Evolutionary conservation across 2,888 invertebrate species (phyloP).

Genomic region (Drosophila yooni): DNA sequence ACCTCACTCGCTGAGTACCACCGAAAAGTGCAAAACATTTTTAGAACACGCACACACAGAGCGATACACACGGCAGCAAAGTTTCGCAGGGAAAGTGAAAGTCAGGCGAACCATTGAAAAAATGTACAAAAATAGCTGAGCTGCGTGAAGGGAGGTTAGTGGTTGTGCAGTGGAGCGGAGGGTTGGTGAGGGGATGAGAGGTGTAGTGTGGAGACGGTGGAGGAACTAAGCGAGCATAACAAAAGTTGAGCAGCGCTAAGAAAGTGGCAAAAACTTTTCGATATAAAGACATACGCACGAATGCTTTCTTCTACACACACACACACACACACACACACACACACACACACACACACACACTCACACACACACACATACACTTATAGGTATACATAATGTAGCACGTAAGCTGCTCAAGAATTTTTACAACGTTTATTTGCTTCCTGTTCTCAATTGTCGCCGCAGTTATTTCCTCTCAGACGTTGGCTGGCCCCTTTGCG

Average conservation of each 20-base stretch:
- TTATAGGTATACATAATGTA: constrained; percentile 37
- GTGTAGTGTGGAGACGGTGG: neutral
- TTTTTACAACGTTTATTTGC: constrained; percentile 71
- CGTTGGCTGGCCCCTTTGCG: constrained; percentile 33
- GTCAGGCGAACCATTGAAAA: constrained; percentile 48
- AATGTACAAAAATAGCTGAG: constrained; percentile 50
- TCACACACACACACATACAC: constrained; percentile 16
- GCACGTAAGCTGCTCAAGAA: constrained; percentile 68
- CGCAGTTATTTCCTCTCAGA: constrained; percentile 43
- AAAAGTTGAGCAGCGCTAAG: constrained; percentile 74
- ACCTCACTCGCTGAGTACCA: constrained; percentile 19
- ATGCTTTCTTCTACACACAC: constrained; percentile 44
- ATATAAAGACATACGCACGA: constrained; percentile 79
- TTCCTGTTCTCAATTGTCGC: constrained; percentile 70
- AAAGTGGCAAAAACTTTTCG: constrained; percentile 78
- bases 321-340: constrained; percentile 16
- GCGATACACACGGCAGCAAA: constrained; percentile 26
- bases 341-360: constrained; percentile 9
- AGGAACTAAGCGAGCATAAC: constrained; percentile 75
- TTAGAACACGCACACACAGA: constrained; percentile 24
- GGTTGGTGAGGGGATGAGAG: neutral
- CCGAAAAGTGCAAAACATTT: constrained; percentile 52
- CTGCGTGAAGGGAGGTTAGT: constrained; percentile 13
- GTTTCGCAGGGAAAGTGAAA: constrained; percentile 58
- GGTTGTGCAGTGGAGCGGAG: neutral